Evolutionary conservation across 2,888 invertebrate genomes (phyloP).

Genomic region (Tenthredo livida): DNA sequence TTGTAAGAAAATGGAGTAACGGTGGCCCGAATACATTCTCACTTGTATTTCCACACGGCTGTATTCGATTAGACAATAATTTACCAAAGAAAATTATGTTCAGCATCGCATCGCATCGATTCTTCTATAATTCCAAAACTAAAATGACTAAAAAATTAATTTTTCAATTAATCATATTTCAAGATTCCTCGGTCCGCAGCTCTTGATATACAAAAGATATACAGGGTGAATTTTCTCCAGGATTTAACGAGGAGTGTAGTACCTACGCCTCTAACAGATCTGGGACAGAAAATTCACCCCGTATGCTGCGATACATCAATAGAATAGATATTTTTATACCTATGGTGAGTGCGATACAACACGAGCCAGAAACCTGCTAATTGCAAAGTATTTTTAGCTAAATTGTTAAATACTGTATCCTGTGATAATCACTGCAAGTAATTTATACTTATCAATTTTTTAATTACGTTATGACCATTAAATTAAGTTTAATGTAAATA

Average conservation of each 20-base stretch:
- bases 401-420: neutral
- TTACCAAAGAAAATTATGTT: neutral
- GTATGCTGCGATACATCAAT: neutral
- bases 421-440: slow-evolving; percentile 18
- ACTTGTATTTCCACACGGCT: neutral
- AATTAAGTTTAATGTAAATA: slow-evolving; percentile 17
- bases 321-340: slow-evolving; percentile 30
- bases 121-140: neutral
- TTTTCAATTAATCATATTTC: neutral
- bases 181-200: neutral
- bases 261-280: neutral
- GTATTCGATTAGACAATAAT: neutral
- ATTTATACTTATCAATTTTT: slow-evolving; percentile 5
- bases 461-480: neutral
- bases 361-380: neutral
- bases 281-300: neutral
- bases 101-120: neutral
- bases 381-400: slow-evolving; percentile 11
- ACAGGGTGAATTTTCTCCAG: neutral
- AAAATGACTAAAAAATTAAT: neutral
- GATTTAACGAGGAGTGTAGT: neutral
- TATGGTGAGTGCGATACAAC: neutral
- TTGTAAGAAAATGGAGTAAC: slow-evolving; percentile 6
- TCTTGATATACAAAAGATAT: neutral
- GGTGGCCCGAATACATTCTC: neutral